A percentile compares a stretch with the other conserved stretches of the same genome.
Conservation (phyloP, 1,140 invertebrate species). For the Leptinotarsa undecemlineata region DNA sequence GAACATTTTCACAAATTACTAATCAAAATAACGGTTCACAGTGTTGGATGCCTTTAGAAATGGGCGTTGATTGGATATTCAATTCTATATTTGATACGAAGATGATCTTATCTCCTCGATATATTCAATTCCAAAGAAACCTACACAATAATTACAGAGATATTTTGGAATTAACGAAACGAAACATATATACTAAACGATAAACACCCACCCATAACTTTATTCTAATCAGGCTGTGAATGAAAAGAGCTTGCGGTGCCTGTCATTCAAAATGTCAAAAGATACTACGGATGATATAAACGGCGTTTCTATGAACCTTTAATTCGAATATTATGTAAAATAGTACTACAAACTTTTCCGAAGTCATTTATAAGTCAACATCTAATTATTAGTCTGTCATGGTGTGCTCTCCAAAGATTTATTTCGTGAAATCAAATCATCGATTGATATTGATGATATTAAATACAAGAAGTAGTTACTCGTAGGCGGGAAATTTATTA, state of each 20-base stretch:
- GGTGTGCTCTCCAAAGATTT: neutral
- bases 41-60: no score
- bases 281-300: neutral
- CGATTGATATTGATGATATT: neutral
- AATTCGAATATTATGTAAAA: constrained; percentile 8
- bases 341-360: neutral
- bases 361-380: constrained; percentile 8
- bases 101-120: no score
- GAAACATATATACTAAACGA: no score
- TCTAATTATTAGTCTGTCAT: neutral
- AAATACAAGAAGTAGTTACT: no score
- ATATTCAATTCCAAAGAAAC: no score
- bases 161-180: no score
- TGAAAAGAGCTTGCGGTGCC: neutral
- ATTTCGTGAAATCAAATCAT: neutral
- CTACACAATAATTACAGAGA: no score
- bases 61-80: no score
- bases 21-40: no score
- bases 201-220: neutral
- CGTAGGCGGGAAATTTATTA: no score
- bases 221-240: neutral
- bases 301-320: neutral
- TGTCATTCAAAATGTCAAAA: constrained; percentile 1
- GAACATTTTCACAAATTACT: no score
- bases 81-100: no score